Evolutionary conservation across 2,888 invertebrate species (phyloP).

Genomic region (Xestia ashworthii): DNA sequence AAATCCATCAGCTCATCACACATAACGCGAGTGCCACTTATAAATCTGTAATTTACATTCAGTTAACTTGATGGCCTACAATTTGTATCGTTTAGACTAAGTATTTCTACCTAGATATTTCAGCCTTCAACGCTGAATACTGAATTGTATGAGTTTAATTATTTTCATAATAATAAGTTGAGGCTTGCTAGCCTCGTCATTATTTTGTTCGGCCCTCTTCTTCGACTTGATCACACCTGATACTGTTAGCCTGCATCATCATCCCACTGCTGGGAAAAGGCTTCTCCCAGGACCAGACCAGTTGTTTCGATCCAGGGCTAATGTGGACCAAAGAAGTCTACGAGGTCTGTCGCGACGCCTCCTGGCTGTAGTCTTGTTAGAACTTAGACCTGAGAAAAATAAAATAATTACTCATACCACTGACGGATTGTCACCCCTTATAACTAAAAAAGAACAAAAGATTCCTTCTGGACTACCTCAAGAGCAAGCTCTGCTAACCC

Average conservation of each 20-base stretch:
- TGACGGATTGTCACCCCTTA: not conserved
- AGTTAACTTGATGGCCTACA: conserved; percentile 16
- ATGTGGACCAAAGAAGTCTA: too few species aligned
- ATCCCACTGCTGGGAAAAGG: too few species aligned
- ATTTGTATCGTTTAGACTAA: conserved; percentile 9
- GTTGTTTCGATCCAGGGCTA: too few species aligned
- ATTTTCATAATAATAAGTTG: not conserved
- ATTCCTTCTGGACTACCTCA: not conserved
- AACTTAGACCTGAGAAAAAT: not conserved
- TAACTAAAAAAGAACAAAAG: not conserved
- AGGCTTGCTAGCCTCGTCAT: not conserved
- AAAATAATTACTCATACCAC: not conserved
- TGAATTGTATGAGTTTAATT: not conserved
- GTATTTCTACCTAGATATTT: not conserved
- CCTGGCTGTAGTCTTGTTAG: too few species aligned
- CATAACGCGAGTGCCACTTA: not conserved
- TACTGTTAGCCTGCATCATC: too few species aligned
- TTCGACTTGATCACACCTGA: too few species aligned
- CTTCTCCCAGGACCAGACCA: too few species aligned
- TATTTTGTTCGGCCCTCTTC: not conserved
- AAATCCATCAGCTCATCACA: conserved; percentile 16
- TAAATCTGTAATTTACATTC: conserved; percentile 34
- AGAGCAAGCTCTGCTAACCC: not conserved
- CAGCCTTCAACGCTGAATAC: not conserved
- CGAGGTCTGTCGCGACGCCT: too few species aligned